Conservation (phyloP, 2,888 invertebrate genomes). For the Pollenia griseotomentosa region DNA sequence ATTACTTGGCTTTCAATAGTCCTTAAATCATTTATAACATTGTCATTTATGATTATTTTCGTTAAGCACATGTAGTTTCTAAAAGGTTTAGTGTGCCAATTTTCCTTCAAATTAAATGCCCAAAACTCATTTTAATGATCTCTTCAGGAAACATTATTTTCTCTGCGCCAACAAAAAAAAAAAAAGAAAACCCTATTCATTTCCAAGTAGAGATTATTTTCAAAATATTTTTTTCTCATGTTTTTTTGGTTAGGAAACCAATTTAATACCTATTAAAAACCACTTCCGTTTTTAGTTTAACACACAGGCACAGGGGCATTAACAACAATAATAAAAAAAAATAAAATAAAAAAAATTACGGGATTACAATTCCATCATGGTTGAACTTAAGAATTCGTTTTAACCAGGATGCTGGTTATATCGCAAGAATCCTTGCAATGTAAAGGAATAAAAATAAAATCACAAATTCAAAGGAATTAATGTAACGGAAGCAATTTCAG, state of each 20-base stretch:
- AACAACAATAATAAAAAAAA: constrained; percentile 35
- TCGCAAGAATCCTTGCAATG: constrained; percentile 18
- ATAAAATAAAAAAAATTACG: constrained; percentile 37
- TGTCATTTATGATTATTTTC: too few relatives aligned
- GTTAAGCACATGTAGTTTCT: too few relatives aligned
- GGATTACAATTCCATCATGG: constrained; percentile 53
- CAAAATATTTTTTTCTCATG: constrained; percentile 39
- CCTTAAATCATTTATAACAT: neutral
- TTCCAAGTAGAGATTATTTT: constrained; percentile 47
- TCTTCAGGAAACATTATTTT: constrained; percentile 11
- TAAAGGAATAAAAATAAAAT: constrained; percentile 41
- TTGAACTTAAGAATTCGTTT: constrained; percentile 37
- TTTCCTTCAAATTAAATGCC: constrained; percentile 30
- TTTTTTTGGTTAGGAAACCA: constrained; percentile 58
- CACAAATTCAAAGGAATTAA: constrained; percentile 68
- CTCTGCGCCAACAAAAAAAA: neutral
- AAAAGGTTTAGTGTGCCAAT: constrained; percentile 37
- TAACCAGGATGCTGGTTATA: constrained; percentile 39
- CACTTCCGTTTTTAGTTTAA: constrained; percentile 67
- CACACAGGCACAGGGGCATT: constrained; percentile 45
- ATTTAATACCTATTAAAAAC: constrained; percentile 71
- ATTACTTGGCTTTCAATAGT: constrained; percentile 6
- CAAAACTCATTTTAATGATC: constrained; percentile 48
- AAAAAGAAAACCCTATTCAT: neutral
- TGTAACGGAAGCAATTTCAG: constrained; percentile 72